These are phyloP conservation scores for Himantopus leucocephalus DNA, from an alignment of 2,113 vertebrate species.

Conservation along the genomic window DNA sequence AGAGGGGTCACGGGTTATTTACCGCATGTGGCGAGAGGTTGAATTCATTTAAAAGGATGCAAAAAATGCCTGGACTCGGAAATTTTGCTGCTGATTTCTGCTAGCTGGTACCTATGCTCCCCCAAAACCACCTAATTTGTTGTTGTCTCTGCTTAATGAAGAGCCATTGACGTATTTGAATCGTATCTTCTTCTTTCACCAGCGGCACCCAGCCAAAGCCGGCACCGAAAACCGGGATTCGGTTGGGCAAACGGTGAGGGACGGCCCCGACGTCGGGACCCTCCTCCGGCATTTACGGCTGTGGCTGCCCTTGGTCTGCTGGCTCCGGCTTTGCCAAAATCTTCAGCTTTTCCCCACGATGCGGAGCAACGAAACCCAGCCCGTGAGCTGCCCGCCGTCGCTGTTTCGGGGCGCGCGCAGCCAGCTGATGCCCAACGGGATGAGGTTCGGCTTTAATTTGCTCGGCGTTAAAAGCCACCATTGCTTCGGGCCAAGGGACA, in stretches of 20 bases:
- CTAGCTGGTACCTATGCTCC: not conserved
- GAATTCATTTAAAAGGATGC: not conserved
- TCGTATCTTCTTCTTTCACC: not conserved
- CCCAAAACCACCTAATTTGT: not conserved
- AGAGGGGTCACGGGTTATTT: not conserved
- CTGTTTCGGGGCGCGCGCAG: not conserved
- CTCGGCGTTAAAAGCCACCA: not conserved
- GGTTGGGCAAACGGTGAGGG: rapidly evolving
- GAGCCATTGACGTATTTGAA: not conserved
- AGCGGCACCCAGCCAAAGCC: not conserved
- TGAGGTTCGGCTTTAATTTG: rapidly evolving
- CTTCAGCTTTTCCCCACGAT: rapidly evolving
- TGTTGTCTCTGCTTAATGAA: not conserved
- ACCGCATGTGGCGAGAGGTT: rapidly evolving
- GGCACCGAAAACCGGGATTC: not conserved
- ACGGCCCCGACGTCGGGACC: rapidly evolving
- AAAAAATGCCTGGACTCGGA: rapidly evolving
- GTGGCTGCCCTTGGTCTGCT: not conserved
- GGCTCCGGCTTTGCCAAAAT: not conserved
- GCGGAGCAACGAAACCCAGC: not conserved
- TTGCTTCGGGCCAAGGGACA: rapidly evolving
- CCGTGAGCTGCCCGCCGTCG: rapidly evolving
- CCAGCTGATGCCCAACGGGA: not conserved
- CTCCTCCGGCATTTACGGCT: not conserved
- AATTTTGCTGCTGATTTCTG: not conserved